phyloP scores from a whole-genome alignment of 2,113 vertebrate genomes.

The Hippocampus abdominalis region DNA sequence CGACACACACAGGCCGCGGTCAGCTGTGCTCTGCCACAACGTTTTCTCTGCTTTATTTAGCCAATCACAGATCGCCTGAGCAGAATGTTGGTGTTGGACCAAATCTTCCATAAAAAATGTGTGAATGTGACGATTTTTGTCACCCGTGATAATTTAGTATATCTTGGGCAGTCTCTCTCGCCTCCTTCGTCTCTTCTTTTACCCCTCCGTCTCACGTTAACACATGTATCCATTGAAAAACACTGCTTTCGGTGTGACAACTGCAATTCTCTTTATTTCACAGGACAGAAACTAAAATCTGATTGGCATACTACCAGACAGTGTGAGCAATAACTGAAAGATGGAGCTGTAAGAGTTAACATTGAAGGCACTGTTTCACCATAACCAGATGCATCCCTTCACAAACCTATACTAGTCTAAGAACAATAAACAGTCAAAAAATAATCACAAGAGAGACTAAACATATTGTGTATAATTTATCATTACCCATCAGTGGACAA shows the following conservation, averaged over 20 bases:
- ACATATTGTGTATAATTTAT: background rate
- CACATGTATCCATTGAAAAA: constrained; percentile 29
- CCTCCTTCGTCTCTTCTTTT: constrained; percentile 20
- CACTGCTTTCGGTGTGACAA: constrained; percentile 24
- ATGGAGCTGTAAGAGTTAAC: constrained; percentile 35
- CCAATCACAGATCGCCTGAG: constrained; percentile 43
- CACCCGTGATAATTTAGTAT: constrained; percentile 38
- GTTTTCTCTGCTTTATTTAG: constrained; percentile 45
- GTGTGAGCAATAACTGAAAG: constrained; percentile 27
- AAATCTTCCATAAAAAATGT: constrained; percentile 38
- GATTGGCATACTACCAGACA: constrained; percentile 41
- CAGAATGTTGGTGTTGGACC: constrained; percentile 43
- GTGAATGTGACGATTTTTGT: constrained; percentile 26
- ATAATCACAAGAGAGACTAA: constrained; percentile 23
- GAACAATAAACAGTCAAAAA: constrained; percentile 37
- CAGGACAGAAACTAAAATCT: constrained; percentile 11
- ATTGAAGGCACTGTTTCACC: constrained; percentile 55
- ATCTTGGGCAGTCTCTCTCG: constrained; percentile 18
- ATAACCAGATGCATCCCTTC: constrained; percentile 53
- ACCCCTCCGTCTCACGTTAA: constrained; percentile 14
- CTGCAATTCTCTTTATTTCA: constrained; percentile 31
- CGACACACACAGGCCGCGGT: constrained; percentile 52
- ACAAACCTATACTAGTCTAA: background rate
- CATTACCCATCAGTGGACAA: background rate
- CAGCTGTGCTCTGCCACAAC: constrained; percentile 41